Evolutionary conservation across 1,140 invertebrate genomes (phyloP).

Genomic region (Solenopsis invicta): DNA sequence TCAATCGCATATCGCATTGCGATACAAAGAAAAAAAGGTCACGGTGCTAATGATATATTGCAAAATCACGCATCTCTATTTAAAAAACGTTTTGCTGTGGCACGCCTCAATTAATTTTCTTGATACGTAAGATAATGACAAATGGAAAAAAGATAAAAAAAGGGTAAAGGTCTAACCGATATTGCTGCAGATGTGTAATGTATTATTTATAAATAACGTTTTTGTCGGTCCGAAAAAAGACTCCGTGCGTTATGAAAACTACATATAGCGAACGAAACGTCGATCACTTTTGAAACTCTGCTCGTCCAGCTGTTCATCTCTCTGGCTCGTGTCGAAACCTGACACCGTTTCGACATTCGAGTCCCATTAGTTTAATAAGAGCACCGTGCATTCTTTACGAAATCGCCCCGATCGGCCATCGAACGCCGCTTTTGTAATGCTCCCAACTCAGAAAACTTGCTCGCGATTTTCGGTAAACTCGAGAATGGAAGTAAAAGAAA

Average conservation of each 20-base stretch:
- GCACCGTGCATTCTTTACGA: constrained; percentile 76
- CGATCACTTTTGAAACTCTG: constrained; percentile 71
- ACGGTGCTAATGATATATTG: no score
- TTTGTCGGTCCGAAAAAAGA: background rate
- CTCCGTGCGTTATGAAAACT: constrained; percentile 11
- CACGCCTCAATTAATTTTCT: background rate
- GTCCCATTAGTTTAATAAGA: constrained; percentile 79
- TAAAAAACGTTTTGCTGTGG: no score
- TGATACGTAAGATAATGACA: background rate
- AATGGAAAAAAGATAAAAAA: background rate
- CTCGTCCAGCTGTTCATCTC: constrained; percentile 74
- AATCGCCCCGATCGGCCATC: constrained; percentile 65
- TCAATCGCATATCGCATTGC: no score
- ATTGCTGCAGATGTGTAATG: background rate
- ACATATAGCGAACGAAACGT: constrained; percentile 51
- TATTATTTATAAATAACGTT: constrained; percentile 8
- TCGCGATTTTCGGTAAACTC: background rate
- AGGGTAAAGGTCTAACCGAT: background rate
- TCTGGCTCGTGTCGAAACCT: constrained; percentile 71
- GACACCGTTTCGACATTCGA: constrained; percentile 74
- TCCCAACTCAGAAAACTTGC: constrained; percentile 18
- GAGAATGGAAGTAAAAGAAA: background rate
- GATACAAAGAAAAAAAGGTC: no score
- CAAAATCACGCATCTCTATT: no score
- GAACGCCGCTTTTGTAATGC: constrained; percentile 58